Conservation (phyloP, 2,888 invertebrate species). For the Schrankia costaestrigalis region DNA sequence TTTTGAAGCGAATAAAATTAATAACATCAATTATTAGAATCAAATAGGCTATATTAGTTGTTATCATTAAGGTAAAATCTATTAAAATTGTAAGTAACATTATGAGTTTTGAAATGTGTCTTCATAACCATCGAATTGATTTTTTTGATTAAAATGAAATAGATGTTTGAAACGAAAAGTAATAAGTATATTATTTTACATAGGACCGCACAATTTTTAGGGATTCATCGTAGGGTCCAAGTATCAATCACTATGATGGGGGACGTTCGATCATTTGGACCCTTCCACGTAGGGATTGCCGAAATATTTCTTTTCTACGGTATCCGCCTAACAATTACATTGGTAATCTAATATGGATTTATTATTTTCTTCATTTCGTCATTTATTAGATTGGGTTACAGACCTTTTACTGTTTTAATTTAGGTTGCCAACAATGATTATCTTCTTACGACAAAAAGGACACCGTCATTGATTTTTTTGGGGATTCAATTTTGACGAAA, state of each 20-base stretch:
- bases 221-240: slow-evolving; percentile 18
- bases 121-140: no score
- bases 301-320: slow-evolving; percentile 31
- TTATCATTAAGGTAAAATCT: slow-evolving; percentile 1
- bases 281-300: slow-evolving; percentile 22
- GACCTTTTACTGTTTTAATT: no score
- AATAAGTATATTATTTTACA: slow-evolving; percentile 19
- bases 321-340: slow-evolving; percentile 24
- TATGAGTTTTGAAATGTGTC: no score
- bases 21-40: slow-evolving; percentile 3
- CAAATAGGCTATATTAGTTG: slow-evolving; percentile 3
- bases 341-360: slow-evolving; percentile 19
- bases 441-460: no score
- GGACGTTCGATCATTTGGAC: slow-evolving; percentile 27
- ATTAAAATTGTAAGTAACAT: no score
- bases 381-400: no score
- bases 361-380: slow-evolving; percentile 8
- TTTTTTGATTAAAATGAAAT: no score
- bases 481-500: no score
- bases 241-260: slow-evolving; percentile 32
- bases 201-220: slow-evolving; percentile 10
- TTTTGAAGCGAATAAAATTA: slow-evolving; percentile 10
- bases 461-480: no score
- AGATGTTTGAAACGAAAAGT: slow-evolving; percentile 2
- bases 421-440: no score